Conservation (phyloP, 2,888 invertebrate genomes). For the Lepeophtheirus nordmannii region DNA sequence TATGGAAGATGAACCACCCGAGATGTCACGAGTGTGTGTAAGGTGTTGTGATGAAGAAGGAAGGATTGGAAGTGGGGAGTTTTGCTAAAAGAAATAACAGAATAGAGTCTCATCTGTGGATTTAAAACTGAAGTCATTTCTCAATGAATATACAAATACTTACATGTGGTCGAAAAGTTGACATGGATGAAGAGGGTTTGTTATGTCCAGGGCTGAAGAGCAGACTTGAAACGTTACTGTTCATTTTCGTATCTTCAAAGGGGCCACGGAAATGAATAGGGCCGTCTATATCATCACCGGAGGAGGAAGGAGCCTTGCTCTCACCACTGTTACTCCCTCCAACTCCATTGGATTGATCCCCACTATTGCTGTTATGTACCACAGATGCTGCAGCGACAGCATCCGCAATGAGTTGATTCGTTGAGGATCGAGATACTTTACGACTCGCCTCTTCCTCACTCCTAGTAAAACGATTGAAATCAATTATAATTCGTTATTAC, state of each 20-base stretch:
- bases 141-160: no score
- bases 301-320: neutral
- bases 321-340: neutral
- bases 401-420: slow-evolving; percentile 16
- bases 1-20: neutral
- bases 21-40: neutral
- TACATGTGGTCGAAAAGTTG: slow-evolving; percentile 10
- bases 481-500: no score
- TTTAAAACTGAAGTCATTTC: neutral
- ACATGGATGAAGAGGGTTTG: neutral
- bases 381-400: slow-evolving; percentile 4
- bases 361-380: neutral
- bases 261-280: slow-evolving; percentile 6
- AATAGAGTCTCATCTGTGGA: neutral
- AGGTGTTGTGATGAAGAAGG: neutral
- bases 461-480: neutral
- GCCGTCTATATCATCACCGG: neutral
- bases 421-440: slow-evolving; percentile 18
- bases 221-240: neutral
- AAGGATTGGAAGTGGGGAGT: neutral
- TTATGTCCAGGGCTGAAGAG: neutral
- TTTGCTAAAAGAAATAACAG: neutral
- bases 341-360: no score
- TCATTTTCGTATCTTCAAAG: neutral
- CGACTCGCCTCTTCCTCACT: slow-evolving; percentile 5